These are phyloP conservation scores for Alitta virens DNA, from an alignment of 2,888 invertebrate species.

Conservation along the genomic window DNA sequence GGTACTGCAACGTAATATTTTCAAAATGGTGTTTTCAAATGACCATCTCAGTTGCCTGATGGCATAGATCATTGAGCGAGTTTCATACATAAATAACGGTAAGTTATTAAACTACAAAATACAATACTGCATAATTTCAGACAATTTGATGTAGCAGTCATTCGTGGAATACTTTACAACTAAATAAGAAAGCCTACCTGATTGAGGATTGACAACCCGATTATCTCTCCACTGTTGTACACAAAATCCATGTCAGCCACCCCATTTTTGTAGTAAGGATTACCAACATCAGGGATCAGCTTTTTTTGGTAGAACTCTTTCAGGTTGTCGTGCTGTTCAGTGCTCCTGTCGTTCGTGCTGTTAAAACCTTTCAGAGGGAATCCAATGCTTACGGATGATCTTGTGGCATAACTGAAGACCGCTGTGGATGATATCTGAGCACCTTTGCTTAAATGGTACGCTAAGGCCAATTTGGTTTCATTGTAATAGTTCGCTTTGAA, in stretches of 20 bases:
- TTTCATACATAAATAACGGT: no score
- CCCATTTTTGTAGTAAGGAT: conserved; percentile 5
- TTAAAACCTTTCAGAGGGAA: conserved; percentile 21
- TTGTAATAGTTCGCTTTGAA: conserved; percentile 8
- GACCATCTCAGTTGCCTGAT: no score
- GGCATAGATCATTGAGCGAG: no score
- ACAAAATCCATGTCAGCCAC: conserved; percentile 20
- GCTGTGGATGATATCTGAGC: conserved; percentile 6
- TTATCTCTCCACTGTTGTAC: conserved; percentile 5
- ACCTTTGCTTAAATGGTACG: conserved; percentile 16
- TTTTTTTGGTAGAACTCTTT: conserved; percentile 7
- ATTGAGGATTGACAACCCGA: conserved; percentile 7
- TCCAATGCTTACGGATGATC: conserved; percentile 16
- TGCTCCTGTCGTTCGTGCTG: conserved; percentile 3
- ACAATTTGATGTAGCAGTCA: no score
- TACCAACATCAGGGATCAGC: conserved; percentile 11
- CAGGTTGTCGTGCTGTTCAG: conserved; percentile 11
- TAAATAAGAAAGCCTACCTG: no score
- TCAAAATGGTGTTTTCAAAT: no score
- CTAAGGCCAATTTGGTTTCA: conserved; percentile 11
- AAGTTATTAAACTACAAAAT: no score
- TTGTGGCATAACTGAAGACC: conserved; percentile 11
- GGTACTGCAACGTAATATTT: no score
- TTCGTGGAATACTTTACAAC: no score
- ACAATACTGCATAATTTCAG: no score